Evolutionary conservation across 2,113 vertebrate genomes (phyloP).

Genomic region (Eptesicus fuscus): DNA sequence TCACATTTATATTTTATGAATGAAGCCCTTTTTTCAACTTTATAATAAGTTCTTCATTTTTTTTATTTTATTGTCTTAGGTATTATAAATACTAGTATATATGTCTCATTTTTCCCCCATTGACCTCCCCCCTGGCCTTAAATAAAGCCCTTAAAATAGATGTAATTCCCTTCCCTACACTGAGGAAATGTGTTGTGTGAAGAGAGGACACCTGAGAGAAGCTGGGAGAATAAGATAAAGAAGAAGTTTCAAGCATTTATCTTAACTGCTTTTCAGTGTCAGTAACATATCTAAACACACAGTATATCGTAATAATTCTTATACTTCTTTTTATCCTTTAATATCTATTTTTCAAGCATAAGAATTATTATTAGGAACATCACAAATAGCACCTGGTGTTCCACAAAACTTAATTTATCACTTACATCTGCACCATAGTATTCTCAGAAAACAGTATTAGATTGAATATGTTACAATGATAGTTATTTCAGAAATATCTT

Average conservation of each 20-base stretch:
- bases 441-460: background rate
- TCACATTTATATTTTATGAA: background rate
- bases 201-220: background rate
- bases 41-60: too few relatives aligned
- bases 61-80: too few relatives aligned
- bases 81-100: too few relatives aligned
- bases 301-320: background rate
- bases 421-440: background rate
- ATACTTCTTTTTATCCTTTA: background rate
- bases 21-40: background rate
- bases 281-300: background rate
- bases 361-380: background rate
- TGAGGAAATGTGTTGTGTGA: background rate
- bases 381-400: background rate
- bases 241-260: background rate
- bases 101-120: too few relatives aligned
- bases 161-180: rapidly evolving
- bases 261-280: background rate
- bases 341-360: background rate
- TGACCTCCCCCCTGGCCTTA: too few relatives aligned
- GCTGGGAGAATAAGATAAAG: background rate
- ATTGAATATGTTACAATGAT: background rate
- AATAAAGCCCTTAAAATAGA: background rate
- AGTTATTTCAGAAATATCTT: background rate
- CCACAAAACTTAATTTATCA: background rate